Evolutionary conservation across 1,140 invertebrate genomes (phyloP).

Genomic region (Achroia grisella): DNA sequence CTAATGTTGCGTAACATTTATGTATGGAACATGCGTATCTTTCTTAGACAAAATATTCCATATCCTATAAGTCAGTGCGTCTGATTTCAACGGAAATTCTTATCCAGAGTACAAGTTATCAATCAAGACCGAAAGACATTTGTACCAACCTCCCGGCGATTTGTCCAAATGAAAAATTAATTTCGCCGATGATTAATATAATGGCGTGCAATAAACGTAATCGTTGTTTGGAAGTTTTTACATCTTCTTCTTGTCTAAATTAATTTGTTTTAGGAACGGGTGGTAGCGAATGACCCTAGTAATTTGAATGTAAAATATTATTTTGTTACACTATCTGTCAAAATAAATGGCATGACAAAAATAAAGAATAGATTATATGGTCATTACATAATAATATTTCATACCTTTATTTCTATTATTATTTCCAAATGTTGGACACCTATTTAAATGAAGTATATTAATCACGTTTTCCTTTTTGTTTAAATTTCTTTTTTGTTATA

Average conservation of each 20-base stretch:
- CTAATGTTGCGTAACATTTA: no score
- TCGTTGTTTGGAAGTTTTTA: conserved; percentile 70
- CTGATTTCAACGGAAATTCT: conserved; percentile 18
- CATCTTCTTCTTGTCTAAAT: conserved; percentile 69
- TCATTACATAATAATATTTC: no score
- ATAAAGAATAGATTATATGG: no score
- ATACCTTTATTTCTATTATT: no score
- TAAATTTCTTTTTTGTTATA: no score
- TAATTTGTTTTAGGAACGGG: conserved; percentile 50
- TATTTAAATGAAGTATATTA: no score
- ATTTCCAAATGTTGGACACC: no score
- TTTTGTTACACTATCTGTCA: not conserved
- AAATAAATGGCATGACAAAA: not conserved
- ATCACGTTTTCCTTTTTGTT: no score
- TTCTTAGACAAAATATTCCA: conserved; percentile 11
- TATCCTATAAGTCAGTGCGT: conserved; percentile 28
- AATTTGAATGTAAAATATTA: no score
- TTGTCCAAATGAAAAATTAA: conserved; percentile 73
- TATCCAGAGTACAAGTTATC: conserved; percentile 35
- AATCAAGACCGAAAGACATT: conserved; percentile 62
- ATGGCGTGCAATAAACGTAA: conserved; percentile 67
- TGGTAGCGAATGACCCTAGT: no score
- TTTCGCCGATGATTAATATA: conserved; percentile 71
- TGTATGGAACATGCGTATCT: no score
- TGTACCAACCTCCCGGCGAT: conserved; percentile 58